These are phyloP conservation scores for Metalampra italica DNA, from an alignment of 2,888 invertebrate genomes.

Conservation along the genomic window DNA sequence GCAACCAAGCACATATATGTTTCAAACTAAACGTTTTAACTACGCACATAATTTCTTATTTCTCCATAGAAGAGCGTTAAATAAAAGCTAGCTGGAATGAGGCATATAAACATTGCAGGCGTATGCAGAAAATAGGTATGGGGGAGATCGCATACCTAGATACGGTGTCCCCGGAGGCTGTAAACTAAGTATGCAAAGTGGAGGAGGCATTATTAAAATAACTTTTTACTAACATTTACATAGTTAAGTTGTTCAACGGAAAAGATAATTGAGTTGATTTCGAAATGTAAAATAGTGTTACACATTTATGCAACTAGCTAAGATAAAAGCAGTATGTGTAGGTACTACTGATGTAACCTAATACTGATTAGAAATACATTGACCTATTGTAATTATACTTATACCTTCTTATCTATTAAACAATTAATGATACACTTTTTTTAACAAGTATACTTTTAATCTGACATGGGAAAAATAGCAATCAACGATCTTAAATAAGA, in stretches of 20 bases:
- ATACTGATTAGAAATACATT: too few relatives aligned
- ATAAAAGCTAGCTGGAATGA: conserved; percentile 28
- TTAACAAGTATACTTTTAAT: too few relatives aligned
- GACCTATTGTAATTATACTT: too few relatives aligned
- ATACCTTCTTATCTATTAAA: too few relatives aligned
- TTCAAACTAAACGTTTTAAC: neutral
- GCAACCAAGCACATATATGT: neutral
- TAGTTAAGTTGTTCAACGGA: neutral
- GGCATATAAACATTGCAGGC: conserved; percentile 30
- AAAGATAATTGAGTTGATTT: neutral
- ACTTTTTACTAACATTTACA: neutral
- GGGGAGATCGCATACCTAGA: conserved; percentile 51
- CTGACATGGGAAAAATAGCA: too few relatives aligned
- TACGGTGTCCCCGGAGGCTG: conserved; percentile 34
- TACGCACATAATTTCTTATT: neutral
- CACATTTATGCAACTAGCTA: too few relatives aligned
- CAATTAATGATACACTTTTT: too few relatives aligned
- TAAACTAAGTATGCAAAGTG: conserved; percentile 40
- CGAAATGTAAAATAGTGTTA: neutral
- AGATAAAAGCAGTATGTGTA: too few relatives aligned
- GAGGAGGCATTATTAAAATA: conserved; percentile 24
- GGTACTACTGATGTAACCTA: too few relatives aligned
- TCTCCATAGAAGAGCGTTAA: conserved; percentile 19
- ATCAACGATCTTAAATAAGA: too few relatives aligned
- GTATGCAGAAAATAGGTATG: conserved; percentile 50